Conservation (phyloP, 2,113 vertebrate genomes). For the Lynx canadensis region DNA sequence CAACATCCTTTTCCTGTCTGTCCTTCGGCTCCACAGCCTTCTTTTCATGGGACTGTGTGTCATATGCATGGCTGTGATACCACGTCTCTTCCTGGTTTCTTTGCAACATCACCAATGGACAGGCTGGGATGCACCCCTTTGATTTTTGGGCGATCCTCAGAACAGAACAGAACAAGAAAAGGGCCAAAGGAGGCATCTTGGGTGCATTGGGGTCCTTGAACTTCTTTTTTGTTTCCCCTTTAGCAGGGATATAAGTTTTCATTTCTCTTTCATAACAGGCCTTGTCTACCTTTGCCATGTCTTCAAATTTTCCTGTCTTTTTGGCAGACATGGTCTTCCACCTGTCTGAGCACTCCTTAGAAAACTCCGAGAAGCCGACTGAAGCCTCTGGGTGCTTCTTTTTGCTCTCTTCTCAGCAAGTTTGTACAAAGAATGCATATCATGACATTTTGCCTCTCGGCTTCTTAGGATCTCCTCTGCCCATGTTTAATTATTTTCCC, state of each 20-base stretch:
- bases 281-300: slow-evolving; percentile 97
- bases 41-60: slow-evolving; percentile 96
- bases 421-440: slow-evolving; percentile 97
- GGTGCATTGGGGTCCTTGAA: slow-evolving; percentile 98
- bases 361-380: slow-evolving; percentile 97
- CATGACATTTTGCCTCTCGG: slow-evolving; percentile 87
- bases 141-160: slow-evolving; percentile 96
- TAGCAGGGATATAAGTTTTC: slow-evolving; percentile 95
- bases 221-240: slow-evolving; percentile 95
- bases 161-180: slow-evolving; percentile 95
- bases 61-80: slow-evolving; percentile 90
- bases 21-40: slow-evolving; percentile 98
- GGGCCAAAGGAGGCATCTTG: slow-evolving; percentile 98
- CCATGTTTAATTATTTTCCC: slow-evolving; percentile 91
- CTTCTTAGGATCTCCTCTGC: slow-evolving; percentile 95
- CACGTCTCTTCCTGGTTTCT: slow-evolving; percentile 97
- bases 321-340: slow-evolving; percentile 99
- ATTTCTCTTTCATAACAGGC: slow-evolving; percentile 97
- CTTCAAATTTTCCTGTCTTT: slow-evolving; percentile 98
- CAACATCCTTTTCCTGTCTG: slow-evolving; percentile 94
- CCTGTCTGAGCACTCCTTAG: slow-evolving; percentile 96
- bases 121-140: slow-evolving; percentile 94
- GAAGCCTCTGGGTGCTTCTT: slow-evolving; percentile 96
- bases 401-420: slow-evolving; percentile 97
- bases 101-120: slow-evolving; percentile 95